Evolutionary conservation across 2,888 invertebrate species (phyloP).

Genomic region (Troides helena): DNA sequence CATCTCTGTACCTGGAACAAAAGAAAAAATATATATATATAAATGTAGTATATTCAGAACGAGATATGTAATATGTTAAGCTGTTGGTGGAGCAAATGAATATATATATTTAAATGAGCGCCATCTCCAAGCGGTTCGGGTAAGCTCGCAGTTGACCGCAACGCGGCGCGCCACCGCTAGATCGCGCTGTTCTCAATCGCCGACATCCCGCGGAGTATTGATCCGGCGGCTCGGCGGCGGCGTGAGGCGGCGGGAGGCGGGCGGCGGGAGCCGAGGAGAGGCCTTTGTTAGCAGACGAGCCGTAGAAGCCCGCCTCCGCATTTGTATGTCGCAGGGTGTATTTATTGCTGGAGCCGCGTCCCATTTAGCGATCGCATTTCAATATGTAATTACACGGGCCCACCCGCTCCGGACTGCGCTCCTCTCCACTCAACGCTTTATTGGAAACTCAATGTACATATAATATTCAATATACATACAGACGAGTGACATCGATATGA

Average conservation of each 20-base stretch:
- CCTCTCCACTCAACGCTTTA: no score
- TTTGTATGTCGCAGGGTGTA: slow-evolving; percentile 4
- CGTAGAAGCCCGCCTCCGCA: slow-evolving; percentile 20
- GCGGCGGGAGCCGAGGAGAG: background rate
- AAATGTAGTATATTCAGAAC: no score
- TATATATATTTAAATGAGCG: slow-evolving; percentile 29
- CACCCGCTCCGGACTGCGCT: background rate
- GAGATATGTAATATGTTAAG: no score
- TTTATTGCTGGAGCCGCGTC: slow-evolving; percentile 18
- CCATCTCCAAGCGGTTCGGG: slow-evolving; percentile 32
- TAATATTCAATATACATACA: no score
- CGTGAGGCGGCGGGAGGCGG: no score
- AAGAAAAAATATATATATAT: no score
- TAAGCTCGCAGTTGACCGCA: background rate
- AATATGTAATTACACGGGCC: slow-evolving; percentile 17
- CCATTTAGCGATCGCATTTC: slow-evolving; percentile 20
- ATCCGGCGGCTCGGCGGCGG: background rate
- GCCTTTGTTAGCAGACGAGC: slow-evolving; percentile 14
- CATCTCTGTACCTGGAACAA: no score
- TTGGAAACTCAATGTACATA: no score
- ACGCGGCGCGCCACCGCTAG: slow-evolving; percentile 13
- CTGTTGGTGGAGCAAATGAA: no score
- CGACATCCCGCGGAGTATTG: slow-evolving; percentile 13
- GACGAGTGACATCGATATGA: no score
- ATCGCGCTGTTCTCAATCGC: slow-evolving; percentile 9